These are phyloP conservation scores for Poecile atricapillus DNA, from an alignment of 2,113 vertebrate species.

Conservation along the genomic window DNA sequence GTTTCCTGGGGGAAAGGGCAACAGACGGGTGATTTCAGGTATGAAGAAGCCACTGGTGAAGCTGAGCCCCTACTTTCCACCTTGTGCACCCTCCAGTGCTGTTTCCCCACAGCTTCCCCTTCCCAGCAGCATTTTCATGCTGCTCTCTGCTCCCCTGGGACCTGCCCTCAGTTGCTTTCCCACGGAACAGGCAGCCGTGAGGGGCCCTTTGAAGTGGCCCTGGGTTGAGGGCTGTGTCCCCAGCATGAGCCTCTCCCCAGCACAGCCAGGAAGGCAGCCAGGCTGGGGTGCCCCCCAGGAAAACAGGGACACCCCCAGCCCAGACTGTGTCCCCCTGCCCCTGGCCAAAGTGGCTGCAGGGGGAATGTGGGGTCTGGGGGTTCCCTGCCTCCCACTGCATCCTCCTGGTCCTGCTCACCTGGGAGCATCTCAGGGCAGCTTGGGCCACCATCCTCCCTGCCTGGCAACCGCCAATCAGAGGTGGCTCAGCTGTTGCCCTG, in stretches of 20 bases:
- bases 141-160: background rate
- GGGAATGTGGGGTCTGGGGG: background rate
- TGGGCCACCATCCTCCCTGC: background rate
- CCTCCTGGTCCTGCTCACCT: background rate
- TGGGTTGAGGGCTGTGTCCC: background rate
- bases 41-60: background rate
- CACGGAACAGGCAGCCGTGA: background rate
- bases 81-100: background rate
- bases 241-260: background rate
- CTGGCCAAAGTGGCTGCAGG: background rate
- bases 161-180: conserved; percentile 14
- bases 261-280: background rate
- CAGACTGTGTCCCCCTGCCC: rapidly evolving
- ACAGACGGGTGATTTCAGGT: background rate
- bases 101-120: background rate
- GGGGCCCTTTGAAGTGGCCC: background rate
- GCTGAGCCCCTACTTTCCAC: background rate
- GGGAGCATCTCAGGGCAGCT: conserved; percentile 31
- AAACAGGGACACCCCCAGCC: background rate
- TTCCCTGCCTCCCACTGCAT: background rate
- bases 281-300: background rate
- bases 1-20: background rate
- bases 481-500: background rate
- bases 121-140: background rate
- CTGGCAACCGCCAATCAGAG: background rate